Conservation (phyloP, 2,113 vertebrate genomes). For the Noctilio leporinus region DNA sequence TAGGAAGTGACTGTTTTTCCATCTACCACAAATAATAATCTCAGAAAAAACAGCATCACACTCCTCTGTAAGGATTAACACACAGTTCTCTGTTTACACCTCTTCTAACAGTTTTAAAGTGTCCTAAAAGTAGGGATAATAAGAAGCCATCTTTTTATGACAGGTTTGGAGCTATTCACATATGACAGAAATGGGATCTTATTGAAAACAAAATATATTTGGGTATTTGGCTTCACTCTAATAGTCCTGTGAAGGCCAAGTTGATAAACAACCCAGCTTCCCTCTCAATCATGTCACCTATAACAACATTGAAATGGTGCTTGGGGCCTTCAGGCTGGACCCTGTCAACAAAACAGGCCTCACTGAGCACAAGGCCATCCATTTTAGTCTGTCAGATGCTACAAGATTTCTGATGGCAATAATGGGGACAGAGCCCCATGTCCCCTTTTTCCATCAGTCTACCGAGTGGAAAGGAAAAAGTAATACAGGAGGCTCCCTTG, state of each 20-base stretch:
- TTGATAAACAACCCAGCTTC: constrained; percentile 37
- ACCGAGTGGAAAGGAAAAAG: not conserved
- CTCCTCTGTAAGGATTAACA: not conserved
- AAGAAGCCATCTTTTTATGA: constrained; percentile 8
- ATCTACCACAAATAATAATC: not conserved
- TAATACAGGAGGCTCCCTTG: not conserved
- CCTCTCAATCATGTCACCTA: constrained; percentile 59
- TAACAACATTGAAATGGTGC: not conserved
- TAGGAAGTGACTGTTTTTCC: not conserved
- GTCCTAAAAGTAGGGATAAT: not conserved
- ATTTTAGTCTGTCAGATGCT: constrained; percentile 14
- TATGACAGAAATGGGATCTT: constrained; percentile 31
- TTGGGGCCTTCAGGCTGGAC: constrained; percentile 24
- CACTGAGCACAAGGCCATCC: not conserved
- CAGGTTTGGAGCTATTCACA: not conserved
- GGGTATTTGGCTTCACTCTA: constrained; percentile 44
- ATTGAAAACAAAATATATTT: constrained; percentile 59
- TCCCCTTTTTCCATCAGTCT: not conserved
- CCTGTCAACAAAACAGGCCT: not conserved
- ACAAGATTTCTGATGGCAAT: constrained; percentile 23
- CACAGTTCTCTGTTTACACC: not conserved
- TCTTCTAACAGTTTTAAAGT: not conserved
- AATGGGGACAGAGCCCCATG: not conserved
- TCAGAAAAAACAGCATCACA: not conserved
- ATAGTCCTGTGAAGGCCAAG: constrained; percentile 47